Evolutionary conservation across 2,888 invertebrate species (phyloP).

Genomic region (Tenthredo scrophulariae): DNA sequence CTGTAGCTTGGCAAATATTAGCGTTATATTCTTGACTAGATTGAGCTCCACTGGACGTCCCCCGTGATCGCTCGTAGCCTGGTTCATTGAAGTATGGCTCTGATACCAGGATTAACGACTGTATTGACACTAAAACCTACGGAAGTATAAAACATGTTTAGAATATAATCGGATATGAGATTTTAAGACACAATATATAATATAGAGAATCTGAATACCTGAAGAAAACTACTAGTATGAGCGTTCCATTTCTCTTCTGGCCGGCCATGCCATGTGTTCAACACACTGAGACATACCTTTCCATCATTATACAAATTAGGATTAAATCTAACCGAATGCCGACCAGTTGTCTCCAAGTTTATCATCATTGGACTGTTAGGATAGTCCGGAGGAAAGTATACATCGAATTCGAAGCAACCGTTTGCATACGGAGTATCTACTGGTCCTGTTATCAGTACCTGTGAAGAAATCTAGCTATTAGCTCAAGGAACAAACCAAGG

Average conservation of each 20-base stretch:
- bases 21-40: constrained; percentile 97
- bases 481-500: background rate
- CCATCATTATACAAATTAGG: constrained; percentile 97
- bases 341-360: constrained; percentile 94
- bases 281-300: constrained; percentile 95
- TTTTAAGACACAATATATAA: background rate
- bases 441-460: constrained; percentile 95
- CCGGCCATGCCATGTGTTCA: constrained; percentile 98
- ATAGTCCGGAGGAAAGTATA: constrained; percentile 92
- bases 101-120: constrained; percentile 93
- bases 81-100: constrained; percentile 98
- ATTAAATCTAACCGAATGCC: constrained; percentile 94
- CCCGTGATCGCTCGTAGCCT: constrained; percentile 94
- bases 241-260: constrained; percentile 99
- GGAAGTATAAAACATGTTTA: background rate
- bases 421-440: constrained; percentile 95
- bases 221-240: constrained; percentile 95
- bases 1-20: constrained; percentile 96
- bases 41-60: constrained; percentile 92
- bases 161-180: background rate
- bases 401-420: constrained; percentile 95
- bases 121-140: constrained; percentile 94
- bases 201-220: constrained; percentile 77
- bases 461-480: constrained; percentile 55
- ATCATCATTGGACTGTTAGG: constrained; percentile 93